phyloP scores from a whole-genome alignment of 2,888 invertebrate genomes.

The Brachynemurus nebulosus region DNA sequence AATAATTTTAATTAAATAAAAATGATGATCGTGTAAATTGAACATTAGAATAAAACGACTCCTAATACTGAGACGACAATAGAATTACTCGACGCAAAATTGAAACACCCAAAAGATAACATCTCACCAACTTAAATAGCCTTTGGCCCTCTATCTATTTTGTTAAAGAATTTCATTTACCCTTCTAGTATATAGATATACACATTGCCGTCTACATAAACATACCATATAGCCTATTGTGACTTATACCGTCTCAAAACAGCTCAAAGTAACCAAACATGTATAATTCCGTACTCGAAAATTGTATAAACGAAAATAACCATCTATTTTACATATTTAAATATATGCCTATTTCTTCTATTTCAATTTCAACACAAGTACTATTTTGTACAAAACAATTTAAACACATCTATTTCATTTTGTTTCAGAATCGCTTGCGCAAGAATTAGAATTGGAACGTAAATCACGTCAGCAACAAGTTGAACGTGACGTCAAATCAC shows the following conservation, averaged over 20 bases:
- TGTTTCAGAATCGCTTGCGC: slow-evolving; percentile 67
- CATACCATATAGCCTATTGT: too few relatives aligned
- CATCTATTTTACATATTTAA: too few relatives aligned
- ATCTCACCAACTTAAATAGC: slow-evolving; percentile 11
- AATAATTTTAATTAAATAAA: background rate
- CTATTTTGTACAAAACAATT: too few relatives aligned
- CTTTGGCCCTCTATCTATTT: slow-evolving; percentile 5
- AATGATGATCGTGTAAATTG: background rate
- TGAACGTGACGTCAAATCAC: slow-evolving; percentile 76
- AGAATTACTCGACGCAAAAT: slow-evolving; percentile 11
- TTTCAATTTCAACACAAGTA: too few relatives aligned
- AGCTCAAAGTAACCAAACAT: background rate
- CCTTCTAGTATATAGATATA: too few relatives aligned
- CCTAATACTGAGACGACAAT: slow-evolving; percentile 10
- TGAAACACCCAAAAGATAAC: slow-evolving; percentile 13
- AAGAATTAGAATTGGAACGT: slow-evolving; percentile 77
- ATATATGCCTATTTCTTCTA: too few relatives aligned
- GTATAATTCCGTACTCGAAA: slow-evolving; percentile 1
- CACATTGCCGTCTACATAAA: too few relatives aligned
- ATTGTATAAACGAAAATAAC: too few relatives aligned
- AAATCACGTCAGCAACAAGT: slow-evolving; percentile 65
- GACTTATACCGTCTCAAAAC: too few relatives aligned
- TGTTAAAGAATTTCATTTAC: too few relatives aligned
- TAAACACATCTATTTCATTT: slow-evolving; percentile 22
- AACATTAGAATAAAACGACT: slow-evolving; percentile 3